Conservation (phyloP, 1,140 invertebrate species). For the Microplitis demolitor region DNA sequence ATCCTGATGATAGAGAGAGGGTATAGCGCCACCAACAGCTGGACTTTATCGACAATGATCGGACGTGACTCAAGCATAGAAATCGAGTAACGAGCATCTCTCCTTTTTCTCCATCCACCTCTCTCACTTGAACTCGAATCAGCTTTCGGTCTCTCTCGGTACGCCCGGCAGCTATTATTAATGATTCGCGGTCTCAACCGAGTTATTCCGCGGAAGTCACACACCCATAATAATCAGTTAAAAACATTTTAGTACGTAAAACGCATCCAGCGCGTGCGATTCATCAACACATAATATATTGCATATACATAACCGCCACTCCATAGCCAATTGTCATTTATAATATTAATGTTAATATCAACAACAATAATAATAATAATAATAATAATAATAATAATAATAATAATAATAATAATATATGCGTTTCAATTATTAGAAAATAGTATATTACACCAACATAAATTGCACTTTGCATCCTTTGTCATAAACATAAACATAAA, state of each 20-base stretch:
- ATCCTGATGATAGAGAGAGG: not conserved
- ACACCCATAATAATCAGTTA: slow-evolving; percentile 16
- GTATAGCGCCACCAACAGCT: not conserved
- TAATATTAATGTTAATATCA: too few relatives aligned
- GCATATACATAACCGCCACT: not conserved
- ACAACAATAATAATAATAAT: not conserved
- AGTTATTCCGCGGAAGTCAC: slow-evolving; percentile 25
- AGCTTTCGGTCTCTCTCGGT: not conserved
- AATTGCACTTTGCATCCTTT: too few relatives aligned
- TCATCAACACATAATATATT: not conserved
- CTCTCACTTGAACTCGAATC: not conserved
- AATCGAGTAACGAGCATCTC: slow-evolving; percentile 23
- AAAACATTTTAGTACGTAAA: slow-evolving; percentile 6
- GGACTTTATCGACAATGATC: slow-evolving; percentile 23
- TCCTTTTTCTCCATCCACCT: too few relatives aligned
- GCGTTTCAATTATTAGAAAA: too few relatives aligned
- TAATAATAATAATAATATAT: not conserved
- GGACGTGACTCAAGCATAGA: slow-evolving; percentile 27
- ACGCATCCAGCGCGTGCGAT: not conserved
- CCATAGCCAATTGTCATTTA: not conserved
- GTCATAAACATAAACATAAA: too few relatives aligned
- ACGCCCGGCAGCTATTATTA: slow-evolving; percentile 21
- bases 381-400: not conserved
- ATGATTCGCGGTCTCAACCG: slow-evolving; percentile 15
- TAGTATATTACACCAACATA: too few relatives aligned